Conservation (phyloP, 37 sponge, comb jelly and placozoan species). For the Chondrosia reniformis region DNA sequence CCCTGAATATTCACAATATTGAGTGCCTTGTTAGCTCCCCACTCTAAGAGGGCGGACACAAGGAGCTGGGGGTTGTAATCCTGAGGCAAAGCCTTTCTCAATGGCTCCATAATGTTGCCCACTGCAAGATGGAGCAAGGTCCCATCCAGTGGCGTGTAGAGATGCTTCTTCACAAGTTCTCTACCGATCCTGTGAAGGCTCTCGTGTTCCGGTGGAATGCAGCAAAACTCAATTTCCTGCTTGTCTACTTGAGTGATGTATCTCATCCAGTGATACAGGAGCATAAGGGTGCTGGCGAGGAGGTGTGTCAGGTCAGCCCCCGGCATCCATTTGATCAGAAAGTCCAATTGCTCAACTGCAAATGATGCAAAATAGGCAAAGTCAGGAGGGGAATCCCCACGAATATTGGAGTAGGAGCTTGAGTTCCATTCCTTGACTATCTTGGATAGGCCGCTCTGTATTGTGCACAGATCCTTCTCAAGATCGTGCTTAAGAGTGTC, state of each 20-base stretch:
- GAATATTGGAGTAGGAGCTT: conserved; percentile 18
- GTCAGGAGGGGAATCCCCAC: conserved; percentile 23
- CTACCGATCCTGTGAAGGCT: conserved; percentile 24
- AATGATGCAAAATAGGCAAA: conserved; percentile 46
- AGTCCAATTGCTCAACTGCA: conserved; percentile 54
- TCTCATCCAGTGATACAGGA: conserved; percentile 56
- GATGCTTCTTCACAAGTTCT: conserved; percentile 40
- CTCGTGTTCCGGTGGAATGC: not conserved
- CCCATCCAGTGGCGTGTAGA: conserved; percentile 18
- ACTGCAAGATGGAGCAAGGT: conserved; percentile 70
- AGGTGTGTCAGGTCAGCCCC: conserved; percentile 31
- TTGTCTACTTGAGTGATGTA: conserved; percentile 13
- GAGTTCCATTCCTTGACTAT: conserved; percentile 48
- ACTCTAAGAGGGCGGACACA: conserved; percentile 48
- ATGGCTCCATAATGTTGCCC: conserved; percentile 23
- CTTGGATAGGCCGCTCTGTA: conserved; percentile 50
- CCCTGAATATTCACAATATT: conserved; percentile 41
- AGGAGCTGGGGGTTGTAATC: conserved; percentile 28
- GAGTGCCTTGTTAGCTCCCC: conserved; percentile 62
- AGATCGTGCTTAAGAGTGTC: conserved; percentile 53
- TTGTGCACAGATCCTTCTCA: conserved; percentile 68
- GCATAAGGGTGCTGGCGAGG: conserved; percentile 41
- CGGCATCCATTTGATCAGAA: conserved; percentile 42
- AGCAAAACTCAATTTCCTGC: conserved; percentile 5
- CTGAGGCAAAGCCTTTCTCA: conserved; percentile 7